These are phyloP conservation scores for Acropora yongei DNA, from an alignment of 64 coral and sea anemone species.

Conservation along the genomic window DNA sequence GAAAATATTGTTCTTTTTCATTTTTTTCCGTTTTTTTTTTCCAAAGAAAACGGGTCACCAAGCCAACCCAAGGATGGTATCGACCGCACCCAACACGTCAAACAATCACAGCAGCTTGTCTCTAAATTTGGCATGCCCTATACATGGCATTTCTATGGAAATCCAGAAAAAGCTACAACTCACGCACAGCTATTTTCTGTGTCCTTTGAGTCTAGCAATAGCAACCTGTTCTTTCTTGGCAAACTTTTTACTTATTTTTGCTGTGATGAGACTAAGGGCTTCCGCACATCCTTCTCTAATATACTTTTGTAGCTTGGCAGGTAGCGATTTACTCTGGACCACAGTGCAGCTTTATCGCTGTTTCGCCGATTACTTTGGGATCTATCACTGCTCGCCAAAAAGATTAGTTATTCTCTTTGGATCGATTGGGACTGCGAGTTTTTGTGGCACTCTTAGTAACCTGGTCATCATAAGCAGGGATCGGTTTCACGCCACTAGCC, in stretches of 20 bases:
- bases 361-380: neutral
- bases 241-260: too few relatives aligned
- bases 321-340: neutral
- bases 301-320: neutral
- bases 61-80: too few relatives aligned
- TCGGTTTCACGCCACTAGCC: neutral
- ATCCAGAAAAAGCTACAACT: neutral
- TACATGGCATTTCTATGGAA: neutral
- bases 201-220: neutral
- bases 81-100: neutral
- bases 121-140: neutral
- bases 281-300: neutral
- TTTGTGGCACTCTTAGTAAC: neutral
- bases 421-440: neutral
- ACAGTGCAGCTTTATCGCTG: neutral
- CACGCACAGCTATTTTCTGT: neutral
- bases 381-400: neutral
- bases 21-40: too few relatives aligned
- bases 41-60: too few relatives aligned
- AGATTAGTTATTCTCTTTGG: neutral
- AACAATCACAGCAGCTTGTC: neutral
- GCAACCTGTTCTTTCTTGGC: too few relatives aligned
- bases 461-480: neutral
- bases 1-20: too few relatives aligned
- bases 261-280: too few relatives aligned